phyloP scores from a whole-genome alignment of 1,140 invertebrate species.

The Akabosia matsudoensis region DNA sequence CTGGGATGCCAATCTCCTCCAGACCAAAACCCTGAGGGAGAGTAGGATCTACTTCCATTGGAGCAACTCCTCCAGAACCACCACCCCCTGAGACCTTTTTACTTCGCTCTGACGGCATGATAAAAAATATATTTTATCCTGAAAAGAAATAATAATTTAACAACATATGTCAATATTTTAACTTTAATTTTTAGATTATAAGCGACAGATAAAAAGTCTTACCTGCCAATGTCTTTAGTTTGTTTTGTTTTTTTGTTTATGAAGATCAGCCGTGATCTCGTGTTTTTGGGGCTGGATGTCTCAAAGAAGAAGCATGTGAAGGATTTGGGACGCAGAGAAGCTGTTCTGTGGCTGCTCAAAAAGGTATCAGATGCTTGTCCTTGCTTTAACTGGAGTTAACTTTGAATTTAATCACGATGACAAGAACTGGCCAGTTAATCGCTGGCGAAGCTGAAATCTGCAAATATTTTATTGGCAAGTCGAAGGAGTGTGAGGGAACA shows the following conservation, averaged over 20 bases:
- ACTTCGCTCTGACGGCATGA: neutral
- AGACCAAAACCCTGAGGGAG: constrained; percentile 58
- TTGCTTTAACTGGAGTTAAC: too few species aligned
- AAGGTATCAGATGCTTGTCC: too few species aligned
- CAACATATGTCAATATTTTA: too few species aligned
- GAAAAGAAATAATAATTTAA: neutral
- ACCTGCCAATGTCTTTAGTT: too few species aligned
- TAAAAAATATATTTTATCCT: neutral
- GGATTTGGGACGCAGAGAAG: too few species aligned
- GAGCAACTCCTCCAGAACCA: neutral
- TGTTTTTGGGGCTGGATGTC: too few species aligned
- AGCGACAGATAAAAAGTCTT: too few species aligned
- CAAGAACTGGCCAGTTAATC: neutral
- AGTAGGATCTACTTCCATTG: constrained; percentile 15
- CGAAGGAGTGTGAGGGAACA: constrained; percentile 65
- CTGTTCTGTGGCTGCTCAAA: too few species aligned
- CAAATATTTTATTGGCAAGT: constrained; percentile 49
- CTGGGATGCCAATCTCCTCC: constrained; percentile 88
- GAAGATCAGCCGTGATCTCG: neutral
- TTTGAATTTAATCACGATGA: too few species aligned
- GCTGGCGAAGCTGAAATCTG: neutral
- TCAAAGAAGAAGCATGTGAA: too few species aligned
- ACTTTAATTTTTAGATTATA: too few species aligned
- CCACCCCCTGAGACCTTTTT: neutral
- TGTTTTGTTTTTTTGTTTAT: too few species aligned